Conservation (phyloP, 2,888 invertebrate genomes). For the Eupelmus urozonus region DNA sequence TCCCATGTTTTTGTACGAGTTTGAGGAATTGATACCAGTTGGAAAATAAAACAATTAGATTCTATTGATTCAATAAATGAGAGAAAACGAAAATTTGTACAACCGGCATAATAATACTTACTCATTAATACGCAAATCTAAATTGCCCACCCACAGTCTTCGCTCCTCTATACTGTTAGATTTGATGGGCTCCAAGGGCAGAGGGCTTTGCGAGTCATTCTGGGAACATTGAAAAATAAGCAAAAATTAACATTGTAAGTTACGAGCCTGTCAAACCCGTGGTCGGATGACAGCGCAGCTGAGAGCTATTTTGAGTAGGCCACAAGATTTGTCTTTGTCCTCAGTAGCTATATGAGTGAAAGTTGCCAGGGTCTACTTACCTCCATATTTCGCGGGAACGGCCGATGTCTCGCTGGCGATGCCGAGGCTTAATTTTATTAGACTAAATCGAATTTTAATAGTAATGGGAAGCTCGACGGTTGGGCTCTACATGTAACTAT, state of each 20-base stretch:
- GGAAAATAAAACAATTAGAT: constrained; percentile 69
- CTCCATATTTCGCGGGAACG: constrained; percentile 37
- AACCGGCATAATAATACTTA: constrained; percentile 81
- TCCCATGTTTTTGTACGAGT: constrained; percentile 96
- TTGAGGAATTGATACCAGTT: constrained; percentile 97
- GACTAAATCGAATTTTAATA: constrained; percentile 42
- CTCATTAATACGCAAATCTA: constrained; percentile 95
- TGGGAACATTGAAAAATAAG: constrained; percentile 47
- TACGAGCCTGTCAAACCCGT: constrained; percentile 15
- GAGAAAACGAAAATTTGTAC: constrained; percentile 9
- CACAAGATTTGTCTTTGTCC: not conserved
- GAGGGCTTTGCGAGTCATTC: constrained; percentile 76
- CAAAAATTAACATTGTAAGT: not conserved
- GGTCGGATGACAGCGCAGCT: not conserved
- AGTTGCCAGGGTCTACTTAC: constrained; percentile 22
- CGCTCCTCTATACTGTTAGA: constrained; percentile 82
- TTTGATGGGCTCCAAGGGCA: constrained; percentile 80
- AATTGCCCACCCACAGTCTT: constrained; percentile 94
- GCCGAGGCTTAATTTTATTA: constrained; percentile 32
- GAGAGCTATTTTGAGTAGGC: constrained; percentile 20
- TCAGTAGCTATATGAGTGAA: not conserved
- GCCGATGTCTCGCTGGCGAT: not conserved
- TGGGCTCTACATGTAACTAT: constrained; percentile 39
- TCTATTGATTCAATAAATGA: constrained; percentile 45
- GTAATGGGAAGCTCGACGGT: constrained; percentile 3